phyloP scores from a whole-genome alignment of 2,113 vertebrate species.

The Otis tarda region DNA sequence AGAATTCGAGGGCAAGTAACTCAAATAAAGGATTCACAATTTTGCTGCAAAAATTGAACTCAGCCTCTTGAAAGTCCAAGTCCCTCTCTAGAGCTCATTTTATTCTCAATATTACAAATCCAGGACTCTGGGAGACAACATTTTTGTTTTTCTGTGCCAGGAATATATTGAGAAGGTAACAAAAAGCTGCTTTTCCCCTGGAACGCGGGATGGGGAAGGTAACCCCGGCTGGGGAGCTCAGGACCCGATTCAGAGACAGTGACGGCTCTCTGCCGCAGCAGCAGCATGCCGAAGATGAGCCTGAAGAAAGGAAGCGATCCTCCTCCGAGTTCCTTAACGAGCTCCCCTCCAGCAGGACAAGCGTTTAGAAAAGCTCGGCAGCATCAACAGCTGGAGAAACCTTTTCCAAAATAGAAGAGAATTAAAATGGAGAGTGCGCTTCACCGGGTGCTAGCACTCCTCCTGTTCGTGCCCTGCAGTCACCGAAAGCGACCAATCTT shows the following conservation, averaged over 20 bases:
- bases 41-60: neutral
- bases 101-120: neutral
- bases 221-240: neutral
- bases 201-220: neutral
- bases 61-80: neutral
- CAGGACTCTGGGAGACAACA: neutral
- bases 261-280: neutral
- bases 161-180: neutral
- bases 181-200: neutral
- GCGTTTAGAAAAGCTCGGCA: neutral
- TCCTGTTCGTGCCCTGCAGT: neutral
- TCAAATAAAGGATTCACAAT: neutral
- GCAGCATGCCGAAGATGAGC: neutral
- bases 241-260: neutral
- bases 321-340: rapidly evolving
- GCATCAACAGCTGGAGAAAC: neutral
- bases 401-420: neutral
- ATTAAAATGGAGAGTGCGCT: neutral
- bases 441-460: neutral
- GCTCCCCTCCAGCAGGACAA: neutral
- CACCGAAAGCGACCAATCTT: neutral
- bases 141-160: neutral
- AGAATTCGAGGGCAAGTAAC: neutral
- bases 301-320: neutral
- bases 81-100: neutral